Base-by-base conservation (phyloP, 2,888 invertebrate species). In the Acanthococcus lagerstroemiae region DNA sequence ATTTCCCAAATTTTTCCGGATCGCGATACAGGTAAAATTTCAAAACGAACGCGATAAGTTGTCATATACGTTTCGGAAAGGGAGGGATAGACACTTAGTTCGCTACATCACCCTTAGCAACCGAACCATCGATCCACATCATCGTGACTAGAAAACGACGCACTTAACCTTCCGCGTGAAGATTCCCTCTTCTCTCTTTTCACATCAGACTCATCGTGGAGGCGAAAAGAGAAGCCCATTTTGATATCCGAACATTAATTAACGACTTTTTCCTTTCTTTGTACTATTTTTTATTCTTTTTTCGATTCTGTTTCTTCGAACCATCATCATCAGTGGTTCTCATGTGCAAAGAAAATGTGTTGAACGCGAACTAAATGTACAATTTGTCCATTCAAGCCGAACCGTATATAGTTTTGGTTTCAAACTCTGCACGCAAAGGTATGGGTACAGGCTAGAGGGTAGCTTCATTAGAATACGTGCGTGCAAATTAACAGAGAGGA, bases 61-160 rank as follows among this genome's bases (percentile, higher is more conserved):
- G 61, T 52, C 61, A 61, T 61, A 54, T 52, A 37, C 48, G 37
- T 26, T 60, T 3, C 52, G 61, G 27, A 61, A 50, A 61, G 50
- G 52, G 21, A 50, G 50, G 52, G 61, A 50, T 52, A 61, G 61
- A 52, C 61, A 61, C 61, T 61, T 61, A 50, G 61, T 61, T 61
- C 61, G 52, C 52, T 61, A 61, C 61, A 61, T 61, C 61, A 61
- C 61, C 61, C 61, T 61, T 61, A 50, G 61, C 61, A 61, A 61
- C 61, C 61, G 61, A 61, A 61, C 61, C 61, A 61, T 61, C 61
- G 61, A 61, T 61, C 61, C 61, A 50, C 50, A 61, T 61, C 61
- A 61, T 61, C 61, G 61, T 61, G 61, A 61, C 61, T 61, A 17
- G 61, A 61, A 61, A 61, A 61, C 61, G 61, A 61, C 61, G 61